A percentile compares a stretch with the other conserved stretches of the same genome.
These are phyloP conservation scores for Lasioglossum albipes DNA, from an alignment of 1,140 invertebrate genomes.

Conservation along the genomic window DNA sequence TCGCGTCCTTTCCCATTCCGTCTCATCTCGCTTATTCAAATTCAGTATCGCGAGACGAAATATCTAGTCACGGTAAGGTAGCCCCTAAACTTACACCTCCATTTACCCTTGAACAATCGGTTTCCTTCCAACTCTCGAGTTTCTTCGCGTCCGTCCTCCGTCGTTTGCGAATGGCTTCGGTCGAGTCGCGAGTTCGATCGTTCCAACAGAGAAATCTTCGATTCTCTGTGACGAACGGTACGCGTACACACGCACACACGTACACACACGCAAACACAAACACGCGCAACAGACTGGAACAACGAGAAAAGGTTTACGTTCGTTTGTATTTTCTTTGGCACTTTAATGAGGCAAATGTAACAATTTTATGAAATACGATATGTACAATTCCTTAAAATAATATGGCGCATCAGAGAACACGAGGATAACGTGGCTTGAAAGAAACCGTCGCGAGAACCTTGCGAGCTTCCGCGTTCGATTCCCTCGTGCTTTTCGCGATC, in stretches of 20 bases:
- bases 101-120: neutral
- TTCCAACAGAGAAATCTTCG: neutral
- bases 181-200: neutral
- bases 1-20: no score
- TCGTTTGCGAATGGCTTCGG: neutral
- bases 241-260: no score
- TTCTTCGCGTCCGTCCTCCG: neutral
- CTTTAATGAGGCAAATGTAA: slow-evolving; percentile 75
- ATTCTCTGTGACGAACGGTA: neutral
- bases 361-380: slow-evolving; percentile 63
- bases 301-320: neutral
- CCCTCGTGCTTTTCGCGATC: neutral
- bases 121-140: neutral
- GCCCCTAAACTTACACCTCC: neutral
- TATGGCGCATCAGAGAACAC: slow-evolving; percentile 70
- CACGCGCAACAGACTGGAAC: neutral
- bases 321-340: slow-evolving; percentile 74
- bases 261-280: neutral
- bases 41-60: neutral
- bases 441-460: neutral
- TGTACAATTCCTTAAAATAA: slow-evolving; percentile 74
- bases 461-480: no score
- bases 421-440: slow-evolving; percentile 27
- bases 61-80: slow-evolving; percentile 26
- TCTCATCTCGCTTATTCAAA: no score